Evolutionary conservation across 2,888 invertebrate genomes (phyloP), one percentile per base, ranked within the genome.

Genomic region (Lasioglossum zephyrum): DNA sequence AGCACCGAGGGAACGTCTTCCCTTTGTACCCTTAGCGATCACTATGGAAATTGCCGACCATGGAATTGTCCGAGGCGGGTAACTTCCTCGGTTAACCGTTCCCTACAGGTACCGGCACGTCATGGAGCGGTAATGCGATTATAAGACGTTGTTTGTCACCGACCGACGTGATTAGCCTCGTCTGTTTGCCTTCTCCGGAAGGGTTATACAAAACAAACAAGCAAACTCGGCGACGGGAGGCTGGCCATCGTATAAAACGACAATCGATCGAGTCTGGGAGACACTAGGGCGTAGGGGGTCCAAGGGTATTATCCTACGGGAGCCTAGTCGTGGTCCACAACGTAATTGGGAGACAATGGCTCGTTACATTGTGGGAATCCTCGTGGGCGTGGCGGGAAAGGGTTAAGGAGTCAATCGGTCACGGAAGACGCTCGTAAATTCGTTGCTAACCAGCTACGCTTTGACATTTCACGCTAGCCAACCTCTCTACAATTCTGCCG

Each of bases 301-400:
- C 53, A 9, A 22, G 13, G 18, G 13, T 13, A 69, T 69, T 69
- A 39, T 69, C 22, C 31, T 66, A 53, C 31, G 22, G 4, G 22
- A 8, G 9, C 18, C 47, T 6, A 9, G 39, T 16, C 39, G 73
- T 63, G 78, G 39, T 70, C 77, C 53, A 53, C 78, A 1, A 26
- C 9, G 66, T 91, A 91, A 92, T 91, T 88, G 87, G 77, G 72
- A 85, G 83, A 91, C 90, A 91, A 92, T 91, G 73, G 22, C 90
- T 93, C 92, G 92, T 93, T 93, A 92, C 87, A 82, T 92, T 91
- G 92, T 79, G 92, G 91, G 91, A 73, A 85, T 82, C 44, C 73
- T 77, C 60, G 69, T 78, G 73, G 87, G 86, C 83, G 87, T 80
- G 87, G 80, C 81, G 63, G 60, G 81, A 84, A 88, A 84, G 85